These are phyloP conservation scores for Gila robusta DNA, from an alignment of 2,797 vertebrate species.

Conservation along the genomic window DNA sequence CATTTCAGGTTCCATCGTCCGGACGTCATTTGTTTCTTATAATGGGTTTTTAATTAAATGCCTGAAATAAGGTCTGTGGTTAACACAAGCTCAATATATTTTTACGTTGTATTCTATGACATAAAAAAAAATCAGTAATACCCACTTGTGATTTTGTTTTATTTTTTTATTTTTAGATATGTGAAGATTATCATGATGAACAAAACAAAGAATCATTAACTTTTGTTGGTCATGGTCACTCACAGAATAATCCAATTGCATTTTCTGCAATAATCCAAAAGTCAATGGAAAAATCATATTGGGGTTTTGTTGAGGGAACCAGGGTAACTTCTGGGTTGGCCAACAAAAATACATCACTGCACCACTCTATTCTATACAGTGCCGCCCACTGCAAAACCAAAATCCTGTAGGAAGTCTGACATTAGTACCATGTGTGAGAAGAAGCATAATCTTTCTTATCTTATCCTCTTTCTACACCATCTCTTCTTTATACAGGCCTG, in stretches of 20 bases:
- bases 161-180: background rate
- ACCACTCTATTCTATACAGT: background rate
- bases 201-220: background rate
- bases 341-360: background rate
- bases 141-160: too few relatives aligned
- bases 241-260: too few relatives aligned
- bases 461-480: conserved; percentile 11
- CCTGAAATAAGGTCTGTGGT: too few relatives aligned
- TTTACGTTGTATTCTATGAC: too few relatives aligned
- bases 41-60: too few relatives aligned
- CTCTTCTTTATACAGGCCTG: conserved; percentile 22
- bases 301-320: background rate
- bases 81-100: too few relatives aligned
- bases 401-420: background rate
- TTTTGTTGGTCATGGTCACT: background rate
- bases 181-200: background rate
- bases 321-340: background rate
- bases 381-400: background rate
- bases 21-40: too few relatives aligned
- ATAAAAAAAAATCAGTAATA: too few relatives aligned
- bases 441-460: background rate
- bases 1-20: too few relatives aligned
- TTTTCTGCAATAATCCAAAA: background rate
- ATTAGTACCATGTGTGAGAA: background rate
- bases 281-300: background rate